Conservation (phyloP, 1,140 invertebrate genomes). For the Brachionus koreanus region DNA sequence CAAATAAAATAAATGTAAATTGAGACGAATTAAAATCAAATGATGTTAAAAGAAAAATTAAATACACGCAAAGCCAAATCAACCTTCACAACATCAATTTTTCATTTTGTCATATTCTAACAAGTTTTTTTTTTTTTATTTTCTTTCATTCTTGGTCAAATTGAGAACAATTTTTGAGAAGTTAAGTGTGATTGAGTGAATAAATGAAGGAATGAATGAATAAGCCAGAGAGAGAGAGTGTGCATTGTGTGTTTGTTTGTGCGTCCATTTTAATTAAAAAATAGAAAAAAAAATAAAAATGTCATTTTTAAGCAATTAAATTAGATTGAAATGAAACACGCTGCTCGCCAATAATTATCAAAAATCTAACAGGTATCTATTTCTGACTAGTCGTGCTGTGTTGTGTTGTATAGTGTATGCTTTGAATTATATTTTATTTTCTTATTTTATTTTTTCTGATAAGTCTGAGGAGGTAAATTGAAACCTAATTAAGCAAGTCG, state of each 20-base stretch:
- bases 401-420: too few relatives aligned
- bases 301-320: slow-evolving; percentile 3
- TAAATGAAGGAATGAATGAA: too few relatives aligned
- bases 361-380: not conserved
- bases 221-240: not conserved
- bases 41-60: not conserved
- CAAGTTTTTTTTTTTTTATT: not conserved
- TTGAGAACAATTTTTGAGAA: not conserved
- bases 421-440: not conserved
- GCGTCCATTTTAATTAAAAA: not conserved
- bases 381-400: not conserved
- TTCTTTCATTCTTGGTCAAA: not conserved
- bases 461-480: slow-evolving; percentile 7
- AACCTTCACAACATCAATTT: too few relatives aligned
- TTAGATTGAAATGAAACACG: not conserved
- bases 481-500: not conserved
- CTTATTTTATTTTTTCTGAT: not conserved
- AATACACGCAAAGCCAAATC: not conserved
- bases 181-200: not conserved
- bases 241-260: not conserved
- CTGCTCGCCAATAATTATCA: not conserved
- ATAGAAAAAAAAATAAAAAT: not conserved
- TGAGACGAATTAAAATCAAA: slow-evolving; percentile 33
- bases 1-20: slow-evolving; percentile 18
- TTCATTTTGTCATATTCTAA: too few relatives aligned